Percentiles rank a stretch among this genome's conserved stretches.
phyloP scores from a whole-genome alignment of 2,888 invertebrate genomes.

The Pecten maximus region DNA sequence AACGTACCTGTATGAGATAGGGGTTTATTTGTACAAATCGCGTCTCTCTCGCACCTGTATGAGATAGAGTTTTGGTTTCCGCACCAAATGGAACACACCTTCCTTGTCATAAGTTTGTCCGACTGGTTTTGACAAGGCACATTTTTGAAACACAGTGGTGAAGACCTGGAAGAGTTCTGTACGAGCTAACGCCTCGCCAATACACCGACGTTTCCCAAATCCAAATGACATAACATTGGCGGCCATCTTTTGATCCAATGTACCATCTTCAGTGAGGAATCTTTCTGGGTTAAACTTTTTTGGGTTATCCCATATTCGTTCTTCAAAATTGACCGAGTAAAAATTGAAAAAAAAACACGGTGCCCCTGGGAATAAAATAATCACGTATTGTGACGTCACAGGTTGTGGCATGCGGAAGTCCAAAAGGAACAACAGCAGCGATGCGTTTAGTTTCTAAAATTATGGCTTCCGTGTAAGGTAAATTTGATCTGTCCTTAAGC shows the following conservation, averaged over 20 bases:
- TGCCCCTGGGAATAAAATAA: conserved; percentile 33
- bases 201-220: conserved; percentile 41
- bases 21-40: no score
- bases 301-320: conserved; percentile 37
- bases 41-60: no score
- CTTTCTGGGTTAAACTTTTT: conserved; percentile 32
- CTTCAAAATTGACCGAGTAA: conserved; percentile 34
- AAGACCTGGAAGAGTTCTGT: conserved; percentile 43
- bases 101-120: no score
- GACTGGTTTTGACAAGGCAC: background rate
- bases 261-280: conserved; percentile 23
- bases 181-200: conserved; percentile 41
- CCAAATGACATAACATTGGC: conserved; percentile 42
- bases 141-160: conserved; percentile 38
- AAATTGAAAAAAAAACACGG: conserved; percentile 40
- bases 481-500: conserved; percentile 4
- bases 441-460: conserved; percentile 41
- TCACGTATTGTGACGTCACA: background rate
- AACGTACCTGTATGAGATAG: no score
- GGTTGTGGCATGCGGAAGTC: conserved; percentile 40
- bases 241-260: background rate
- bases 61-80: no score
- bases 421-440: conserved; percentile 17
- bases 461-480: conserved; percentile 40
- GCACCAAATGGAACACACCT: no score